phyloP scores from a whole-genome alignment of 2,888 invertebrate genomes.

The Rhagium mordax region DNA sequence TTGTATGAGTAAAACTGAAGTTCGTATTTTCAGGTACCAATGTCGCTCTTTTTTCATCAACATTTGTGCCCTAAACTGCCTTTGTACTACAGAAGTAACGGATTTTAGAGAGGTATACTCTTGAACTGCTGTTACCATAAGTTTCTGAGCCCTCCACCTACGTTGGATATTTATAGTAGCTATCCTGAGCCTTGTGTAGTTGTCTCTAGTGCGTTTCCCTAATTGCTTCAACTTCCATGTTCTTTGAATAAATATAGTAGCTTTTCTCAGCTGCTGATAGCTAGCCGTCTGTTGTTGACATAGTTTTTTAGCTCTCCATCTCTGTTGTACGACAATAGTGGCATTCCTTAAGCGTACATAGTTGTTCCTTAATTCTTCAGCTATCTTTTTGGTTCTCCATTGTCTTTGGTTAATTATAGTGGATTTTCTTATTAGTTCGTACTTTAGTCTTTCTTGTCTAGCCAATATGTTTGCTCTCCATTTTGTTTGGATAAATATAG shows the following conservation, averaged over 20 bases:
- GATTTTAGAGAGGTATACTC: conserved; percentile 20
- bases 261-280: no score
- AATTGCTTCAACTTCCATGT: conserved; percentile 58
- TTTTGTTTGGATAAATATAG: conserved; percentile 62
- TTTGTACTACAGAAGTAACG: conserved; percentile 38
- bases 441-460: conserved; percentile 57
- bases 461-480: conserved; percentile 63
- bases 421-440: conserved; percentile 52
- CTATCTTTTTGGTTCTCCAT: conserved; percentile 62
- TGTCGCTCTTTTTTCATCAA: conserved; percentile 66
- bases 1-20: conserved; percentile 70
- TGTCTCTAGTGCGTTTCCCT: conserved; percentile 16
- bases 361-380: conserved; percentile 57
- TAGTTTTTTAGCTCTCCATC: conserved; percentile 67
- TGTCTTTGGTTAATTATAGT: conserved; percentile 67
- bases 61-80: conserved; percentile 54
- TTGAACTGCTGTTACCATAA: conserved; percentile 35
- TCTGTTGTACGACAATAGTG: conserved; percentile 68
- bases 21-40: conserved; percentile 64
- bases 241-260: no score
- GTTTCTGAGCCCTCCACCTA: conserved; percentile 37
- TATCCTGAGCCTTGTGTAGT: conserved; percentile 35
- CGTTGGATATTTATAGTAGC: conserved; percentile 43
- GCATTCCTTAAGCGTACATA: conserved; percentile 64
- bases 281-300: conserved; percentile 57